Base-by-base conservation (phyloP, 2,888 invertebrate species). In the Acronicta leporina region DNA sequence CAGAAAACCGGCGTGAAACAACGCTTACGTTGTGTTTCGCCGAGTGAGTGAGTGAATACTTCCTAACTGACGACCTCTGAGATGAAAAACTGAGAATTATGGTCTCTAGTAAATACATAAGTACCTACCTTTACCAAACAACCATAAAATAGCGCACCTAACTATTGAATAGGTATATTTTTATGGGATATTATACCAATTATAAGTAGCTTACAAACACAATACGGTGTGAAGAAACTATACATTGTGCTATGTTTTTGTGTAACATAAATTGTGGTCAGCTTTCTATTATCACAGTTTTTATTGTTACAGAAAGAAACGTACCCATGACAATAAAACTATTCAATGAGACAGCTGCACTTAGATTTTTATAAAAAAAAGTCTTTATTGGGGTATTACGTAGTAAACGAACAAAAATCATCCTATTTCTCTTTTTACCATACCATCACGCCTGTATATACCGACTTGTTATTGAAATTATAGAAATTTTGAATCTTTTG, bases 241-340 rank as follows among this genome's bases (percentile, higher is more conserved):
- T 38, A n/a, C n/a, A 0, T 38, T 38, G n/a, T 38, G n/a, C 38
- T 6, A 11, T 47, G 33, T 16, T 3, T 42, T 49, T 38, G 44
- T 14, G 4, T 30, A 50, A 42, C 8, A 25, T 0, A 38, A 25
- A 16, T 13, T 15, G 9, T 27, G 46, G 40, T n/a, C 27, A 63
- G 42, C 48, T 49, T 62, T 67, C 63, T 43, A 40, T 27, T 46
- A 38, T 45, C 10, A 27, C 9, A 33, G 20, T 69, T 63, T 51
- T 56, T 55, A 51, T n/a, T 47, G 27, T 14, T 0, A 14, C 8
- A 7, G 38, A 60, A 14, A 13, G 8, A 54, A 54, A 33, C 5
- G 11, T 11, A 33, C 8, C 30, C 30, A 30, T 20, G 20, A n/a
- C 10, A n/a, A 30, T 30, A 53, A 60, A 61, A 68, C 42, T 15